A percentile compares a stretch with the other conserved stretches of the same genome.
Evolutionary conservation across 2,113 vertebrate species (phyloP).

Genomic region (Crotalus helleri): DNA sequence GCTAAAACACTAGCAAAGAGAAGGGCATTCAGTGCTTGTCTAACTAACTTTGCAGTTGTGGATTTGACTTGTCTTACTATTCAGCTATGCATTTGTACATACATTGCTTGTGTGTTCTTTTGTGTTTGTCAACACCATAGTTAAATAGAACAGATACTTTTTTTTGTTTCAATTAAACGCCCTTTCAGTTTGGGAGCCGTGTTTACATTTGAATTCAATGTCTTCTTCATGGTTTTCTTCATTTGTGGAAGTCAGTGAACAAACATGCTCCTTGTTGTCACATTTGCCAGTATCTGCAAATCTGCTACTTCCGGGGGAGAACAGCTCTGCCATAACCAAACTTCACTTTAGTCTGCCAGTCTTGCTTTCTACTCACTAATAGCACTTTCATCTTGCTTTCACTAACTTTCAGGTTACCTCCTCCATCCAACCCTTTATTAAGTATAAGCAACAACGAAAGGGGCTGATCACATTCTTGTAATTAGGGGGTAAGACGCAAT

Average conservation of each 20-base stretch:
- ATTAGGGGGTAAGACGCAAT: neutral
- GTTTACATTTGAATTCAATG: neutral
- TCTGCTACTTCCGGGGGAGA: neutral
- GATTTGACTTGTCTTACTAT: neutral
- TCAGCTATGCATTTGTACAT: neutral
- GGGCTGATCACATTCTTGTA: neutral
- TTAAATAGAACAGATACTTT: neutral
- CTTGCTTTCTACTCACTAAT: neutral
- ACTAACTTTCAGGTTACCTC: neutral
- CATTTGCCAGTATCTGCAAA: neutral
- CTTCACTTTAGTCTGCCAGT: neutral
- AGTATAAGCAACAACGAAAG: neutral
- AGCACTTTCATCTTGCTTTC: neutral
- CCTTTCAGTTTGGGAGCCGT: neutral
- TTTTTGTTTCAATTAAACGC: neutral
- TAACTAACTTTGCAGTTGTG: neutral
- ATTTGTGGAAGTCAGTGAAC: neutral
- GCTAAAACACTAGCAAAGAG: neutral
- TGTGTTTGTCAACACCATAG: conserved; percentile 6
- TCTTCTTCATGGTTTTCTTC: neutral
- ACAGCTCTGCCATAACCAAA: neutral
- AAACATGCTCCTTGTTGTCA: neutral
- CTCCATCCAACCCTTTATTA: neutral
- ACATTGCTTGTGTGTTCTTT: neutral
- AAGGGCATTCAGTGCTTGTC: neutral